Percentiles rank a stretch among this genome's conserved stretches.
These are phyloP conservation scores for Arctia plantaginis DNA, from an alignment of 2,888 invertebrate species.

Conservation along the genomic window DNA sequence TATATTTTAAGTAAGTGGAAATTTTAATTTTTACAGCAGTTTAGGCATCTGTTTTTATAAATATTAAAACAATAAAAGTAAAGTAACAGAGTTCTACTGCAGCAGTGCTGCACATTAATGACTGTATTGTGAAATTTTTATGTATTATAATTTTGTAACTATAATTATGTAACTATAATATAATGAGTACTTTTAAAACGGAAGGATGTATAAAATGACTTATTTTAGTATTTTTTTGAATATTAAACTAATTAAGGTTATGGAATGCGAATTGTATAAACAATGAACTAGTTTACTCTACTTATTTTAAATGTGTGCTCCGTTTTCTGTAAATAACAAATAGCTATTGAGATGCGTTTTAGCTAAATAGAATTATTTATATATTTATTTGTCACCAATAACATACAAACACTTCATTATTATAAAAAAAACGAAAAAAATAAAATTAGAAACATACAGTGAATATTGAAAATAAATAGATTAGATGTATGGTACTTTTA, in stretches of 20 bases:
- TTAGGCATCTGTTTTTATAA: background rate
- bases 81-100: background rate
- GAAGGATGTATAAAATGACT: background rate
- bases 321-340: background rate
- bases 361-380: background rate
- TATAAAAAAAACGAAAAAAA: no score
- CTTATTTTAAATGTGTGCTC: background rate
- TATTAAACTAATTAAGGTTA: background rate
- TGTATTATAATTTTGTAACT: background rate
- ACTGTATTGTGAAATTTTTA: background rate
- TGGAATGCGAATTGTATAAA: background rate
- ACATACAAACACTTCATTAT: no score
- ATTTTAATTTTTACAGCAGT: background rate
- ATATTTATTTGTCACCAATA: no score
- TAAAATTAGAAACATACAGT: no score
- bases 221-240: background rate
- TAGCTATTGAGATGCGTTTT: background rate
- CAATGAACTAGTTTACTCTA: background rate
- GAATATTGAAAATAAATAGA: no score
- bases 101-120: background rate
- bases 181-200: background rate
- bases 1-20: background rate
- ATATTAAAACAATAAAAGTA: background rate
- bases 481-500: no score
- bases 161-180: constrained; percentile 2